Evolutionary conservation across 2,113 vertebrate species (phyloP), one percentile per base, ranked within the genome.

Genomic region (Bos javanicus): DNA sequence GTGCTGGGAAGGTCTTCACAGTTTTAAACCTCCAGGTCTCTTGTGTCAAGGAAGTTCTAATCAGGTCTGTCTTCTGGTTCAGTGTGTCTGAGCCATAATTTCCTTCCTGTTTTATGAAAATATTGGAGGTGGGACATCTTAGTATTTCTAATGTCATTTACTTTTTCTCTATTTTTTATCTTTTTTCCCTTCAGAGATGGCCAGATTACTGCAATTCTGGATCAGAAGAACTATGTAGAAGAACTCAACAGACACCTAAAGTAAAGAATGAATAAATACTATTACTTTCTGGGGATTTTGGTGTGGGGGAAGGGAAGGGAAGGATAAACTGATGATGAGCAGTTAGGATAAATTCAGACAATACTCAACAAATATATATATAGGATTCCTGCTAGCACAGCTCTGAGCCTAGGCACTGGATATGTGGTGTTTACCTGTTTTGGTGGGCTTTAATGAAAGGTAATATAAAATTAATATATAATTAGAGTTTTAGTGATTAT

Each of bases 221-320:
- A 99, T 97, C 99, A 99, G 99, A 99, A 99, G 98, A 99, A 99
- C 98, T 99, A 99, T 21, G 99, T 99, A 26, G 99, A 99, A 98
- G 99, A 99, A 97, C 99, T 99, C 81, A 99, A 99, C 96, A 99
- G 99, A 99, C 99, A 99, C 98, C 98, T 99, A 96, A 99, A 99
- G 99, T 99, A 98, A 98, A 76, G 56, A 33, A 2, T 57, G 13
- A 48, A 92, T 95, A 64, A 83, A 88, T 92, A 26, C 7, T 86
- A 52, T 80, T 94, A 52, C 71, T 87, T 97, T 13, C 7, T 56
- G 5, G 87, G 60, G 56, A 64, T 57, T 82, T 94, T 84, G 21
- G 39, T 87, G 50, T 12, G 10, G 57, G 46, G 26, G 8, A 46
- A 67, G 14, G 39, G 10, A 33, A 67, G 11, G 39, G 74, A 90